These are phyloP conservation scores for Manis pentadactyla DNA, from an alignment of 2,797 vertebrate species.

Conservation along the genomic window DNA sequence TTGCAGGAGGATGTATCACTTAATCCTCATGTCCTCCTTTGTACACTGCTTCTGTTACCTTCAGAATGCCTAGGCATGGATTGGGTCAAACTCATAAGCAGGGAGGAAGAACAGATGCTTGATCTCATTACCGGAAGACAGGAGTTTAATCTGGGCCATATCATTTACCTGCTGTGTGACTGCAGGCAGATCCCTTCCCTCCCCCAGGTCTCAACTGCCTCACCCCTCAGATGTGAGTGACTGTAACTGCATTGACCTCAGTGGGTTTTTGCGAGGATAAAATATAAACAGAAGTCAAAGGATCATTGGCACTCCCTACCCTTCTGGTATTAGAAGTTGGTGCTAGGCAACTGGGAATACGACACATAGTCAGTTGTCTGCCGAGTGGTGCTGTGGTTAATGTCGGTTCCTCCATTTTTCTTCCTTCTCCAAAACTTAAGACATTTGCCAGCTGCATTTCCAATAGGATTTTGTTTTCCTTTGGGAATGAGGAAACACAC, in stretches of 20 bases:
- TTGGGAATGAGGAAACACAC: not conserved
- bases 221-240: constrained; percentile 11
- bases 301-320: not conserved
- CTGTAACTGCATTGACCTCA: not conserved
- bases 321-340: not conserved
- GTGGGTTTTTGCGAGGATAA: not conserved
- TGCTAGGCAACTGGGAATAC: not conserved
- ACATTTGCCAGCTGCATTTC: not conserved
- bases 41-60: not conserved
- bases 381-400: not conserved
- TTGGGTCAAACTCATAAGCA: not conserved
- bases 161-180: not conserved
- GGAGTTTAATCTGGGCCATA: not conserved
- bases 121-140: not conserved
- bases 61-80: not conserved
- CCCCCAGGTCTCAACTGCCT: not conserved
- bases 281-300: not conserved
- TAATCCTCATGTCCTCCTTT: not conserved
- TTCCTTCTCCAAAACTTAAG: not conserved
- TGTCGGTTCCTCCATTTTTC: not conserved
- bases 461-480: not conserved
- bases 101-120: not conserved
- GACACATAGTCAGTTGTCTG: not conserved
- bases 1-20: not conserved
- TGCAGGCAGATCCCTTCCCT: not conserved